Base-by-base conservation (phyloP, 30 jellyfish, hydroid and myxozoan genomes). In the Haliclystus octoradiatus region DNA sequence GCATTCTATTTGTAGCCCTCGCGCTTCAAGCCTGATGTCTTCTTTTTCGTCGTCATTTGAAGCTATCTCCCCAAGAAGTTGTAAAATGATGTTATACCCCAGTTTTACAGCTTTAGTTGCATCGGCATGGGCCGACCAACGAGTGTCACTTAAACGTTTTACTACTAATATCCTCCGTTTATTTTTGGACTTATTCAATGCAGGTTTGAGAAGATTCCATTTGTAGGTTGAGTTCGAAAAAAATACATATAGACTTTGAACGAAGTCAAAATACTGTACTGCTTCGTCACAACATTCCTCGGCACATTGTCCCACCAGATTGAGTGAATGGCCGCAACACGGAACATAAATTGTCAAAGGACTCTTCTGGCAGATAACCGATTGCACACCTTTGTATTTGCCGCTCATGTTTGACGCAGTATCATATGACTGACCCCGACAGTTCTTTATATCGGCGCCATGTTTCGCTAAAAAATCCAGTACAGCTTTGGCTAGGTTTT, bases 321-420 rank as follows among this genome's bases (percentile, higher is more conserved):
- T 75, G 63, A 73, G 70, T 49, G 81, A 50, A 33, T 71, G 81
- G 34, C 79, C 53, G 27, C 79, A 65, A 52, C 81, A 70, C 29
- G 85, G 85, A 31, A 74, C 69, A 74, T 34, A 74, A 63, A 51
- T 68, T 66, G 83, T 82, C 23, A 66, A 76, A 29, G 62, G 46
- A 68, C 64, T 76, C 26, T 50, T 49, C 46, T 76, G 82, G 65
- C 66, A 49, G 57, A 76, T 76, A 34, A 74, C 66, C 64, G 79
- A 69, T 68, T 76, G 88, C 49, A 76, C 74, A 33, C 83, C 88
- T 50, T 74, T 12, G 64, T 76, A 76, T 69, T 76, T 68, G 51
- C 88, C 82, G 88, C 62, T 75, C 72, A 76, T 76, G 73, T 76
- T 76, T 28, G 88, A 76, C 73, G 74, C 88, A 34, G 51, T 76